These are phyloP conservation scores for Triplophysa yarkandensis DNA, from an alignment of 2,797 vertebrate species.

Conservation along the genomic window DNA sequence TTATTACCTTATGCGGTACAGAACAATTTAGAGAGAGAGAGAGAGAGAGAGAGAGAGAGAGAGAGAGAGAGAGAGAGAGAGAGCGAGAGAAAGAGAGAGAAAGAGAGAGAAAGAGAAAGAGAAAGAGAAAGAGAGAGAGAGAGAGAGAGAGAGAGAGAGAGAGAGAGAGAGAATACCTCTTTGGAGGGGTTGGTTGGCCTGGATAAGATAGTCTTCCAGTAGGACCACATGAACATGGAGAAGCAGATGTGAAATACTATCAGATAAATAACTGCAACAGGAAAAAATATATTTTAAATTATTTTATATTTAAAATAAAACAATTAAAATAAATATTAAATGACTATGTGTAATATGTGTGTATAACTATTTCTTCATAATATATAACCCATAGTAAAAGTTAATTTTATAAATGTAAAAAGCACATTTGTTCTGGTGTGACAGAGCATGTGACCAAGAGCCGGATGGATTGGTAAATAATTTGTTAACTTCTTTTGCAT, in stretches of 20 bases:
- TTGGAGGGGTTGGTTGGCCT: slow-evolving; percentile 85
- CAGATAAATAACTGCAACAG: slow-evolving; percentile 89
- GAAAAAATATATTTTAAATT: slow-evolving; percentile 53
- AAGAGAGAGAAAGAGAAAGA: slow-evolving; percentile 35
- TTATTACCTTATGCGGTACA: slow-evolving; percentile 46
- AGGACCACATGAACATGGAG: slow-evolving; percentile 95
- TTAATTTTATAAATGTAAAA: background rate
- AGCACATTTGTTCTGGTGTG: background rate
- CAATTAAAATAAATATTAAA: no score
- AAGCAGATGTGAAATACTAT: slow-evolving; percentile 92
- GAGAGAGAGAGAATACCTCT: slow-evolving; percentile 76
- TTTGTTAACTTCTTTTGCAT: slow-evolving; percentile 17
- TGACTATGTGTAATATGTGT: no score
- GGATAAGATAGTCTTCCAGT: slow-evolving; percentile 96
- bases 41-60: slow-evolving; percentile 34
- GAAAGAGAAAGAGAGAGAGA: slow-evolving; percentile 17
- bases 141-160: slow-evolving; percentile 20
- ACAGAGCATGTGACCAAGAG: slow-evolving; percentile 14
- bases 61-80: slow-evolving; percentile 19
- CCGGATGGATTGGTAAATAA: slow-evolving; percentile 8
- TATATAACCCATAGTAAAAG: background rate
- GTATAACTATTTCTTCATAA: background rate
- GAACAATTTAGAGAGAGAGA: slow-evolving; percentile 22
- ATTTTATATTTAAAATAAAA: background rate
- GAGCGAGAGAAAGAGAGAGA: slow-evolving; percentile 32